A percentile compares a stretch with the other conserved stretches of the same genome.
phyloP scores from a whole-genome alignment of 2,888 invertebrate genomes.

The Lymantria dispar region DNA sequence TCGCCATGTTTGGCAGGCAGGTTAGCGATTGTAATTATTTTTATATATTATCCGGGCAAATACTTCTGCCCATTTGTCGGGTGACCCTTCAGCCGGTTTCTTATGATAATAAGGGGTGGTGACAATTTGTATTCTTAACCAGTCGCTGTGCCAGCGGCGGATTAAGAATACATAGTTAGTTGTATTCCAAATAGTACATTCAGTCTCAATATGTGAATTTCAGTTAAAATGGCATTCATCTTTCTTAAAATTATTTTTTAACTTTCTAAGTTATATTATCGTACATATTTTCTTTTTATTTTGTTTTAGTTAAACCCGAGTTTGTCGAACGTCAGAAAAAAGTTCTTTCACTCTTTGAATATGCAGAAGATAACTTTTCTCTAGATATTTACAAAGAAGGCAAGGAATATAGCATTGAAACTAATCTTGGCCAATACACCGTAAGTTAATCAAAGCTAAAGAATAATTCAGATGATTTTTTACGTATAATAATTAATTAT shows the following conservation, averaged over 20 bases:
- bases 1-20: no score
- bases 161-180: neutral
- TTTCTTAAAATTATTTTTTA: no score
- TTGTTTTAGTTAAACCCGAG: slow-evolving; percentile 40
- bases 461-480: neutral
- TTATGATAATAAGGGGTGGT: no score
- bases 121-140: neutral
- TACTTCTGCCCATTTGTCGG: no score
- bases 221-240: no score
- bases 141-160: neutral
- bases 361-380: slow-evolving; percentile 55
- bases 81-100: no score
- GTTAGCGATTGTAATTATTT: no score
- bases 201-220: no score
- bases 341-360: slow-evolving; percentile 69
- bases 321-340: slow-evolving; percentile 62
- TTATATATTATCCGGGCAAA: no score
- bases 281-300: neutral
- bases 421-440: slow-evolving; percentile 60
- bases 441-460: slow-evolving; percentile 42
- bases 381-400: slow-evolving; percentile 63
- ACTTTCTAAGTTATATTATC: neutral
- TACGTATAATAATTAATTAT: neutral
- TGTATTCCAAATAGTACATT: no score
- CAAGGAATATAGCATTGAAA: slow-evolving; percentile 56